Evolutionary conservation across 2,888 invertebrate genomes (phyloP).

Genomic region (Limnephilus auricula): DNA sequence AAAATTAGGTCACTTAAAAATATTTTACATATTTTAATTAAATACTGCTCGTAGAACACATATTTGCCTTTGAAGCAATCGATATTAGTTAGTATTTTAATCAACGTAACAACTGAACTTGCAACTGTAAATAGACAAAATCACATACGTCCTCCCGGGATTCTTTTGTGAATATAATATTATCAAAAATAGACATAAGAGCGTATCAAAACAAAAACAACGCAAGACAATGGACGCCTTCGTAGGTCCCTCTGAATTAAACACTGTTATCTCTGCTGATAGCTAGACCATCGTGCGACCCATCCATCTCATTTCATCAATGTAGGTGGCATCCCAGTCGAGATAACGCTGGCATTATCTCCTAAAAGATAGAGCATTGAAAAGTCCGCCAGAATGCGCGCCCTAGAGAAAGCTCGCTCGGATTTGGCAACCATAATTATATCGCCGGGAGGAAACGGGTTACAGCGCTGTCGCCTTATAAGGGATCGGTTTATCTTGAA

Average conservation of each 20-base stretch:
- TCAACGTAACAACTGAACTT: no score
- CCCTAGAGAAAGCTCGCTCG: slow-evolving; percentile 13
- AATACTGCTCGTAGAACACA: no score
- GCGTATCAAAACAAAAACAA: neutral
- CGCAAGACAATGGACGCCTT: neutral
- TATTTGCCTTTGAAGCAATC: no score
- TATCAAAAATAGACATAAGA: neutral
- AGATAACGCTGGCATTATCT: neutral
- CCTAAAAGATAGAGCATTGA: neutral
- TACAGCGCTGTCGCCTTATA: neutral
- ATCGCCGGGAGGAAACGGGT: slow-evolving; percentile 6
- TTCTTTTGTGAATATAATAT: neutral
- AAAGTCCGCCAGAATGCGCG: neutral
- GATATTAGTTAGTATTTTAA: no score
- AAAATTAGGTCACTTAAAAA: no score
- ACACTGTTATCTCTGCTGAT: neutral
- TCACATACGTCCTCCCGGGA: neutral
- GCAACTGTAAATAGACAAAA: neutral
- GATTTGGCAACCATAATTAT: slow-evolving; percentile 9
- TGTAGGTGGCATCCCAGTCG: neutral
- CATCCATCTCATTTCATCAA: neutral
- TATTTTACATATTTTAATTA: no score
- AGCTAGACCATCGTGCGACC: neutral
- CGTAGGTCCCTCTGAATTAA: neutral
- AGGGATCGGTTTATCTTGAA: slow-evolving; percentile 9